These are phyloP conservation scores for Branchinecta lynchi DNA, from an alignment of 1,140 invertebrate genomes.

Conservation along the genomic window DNA sequence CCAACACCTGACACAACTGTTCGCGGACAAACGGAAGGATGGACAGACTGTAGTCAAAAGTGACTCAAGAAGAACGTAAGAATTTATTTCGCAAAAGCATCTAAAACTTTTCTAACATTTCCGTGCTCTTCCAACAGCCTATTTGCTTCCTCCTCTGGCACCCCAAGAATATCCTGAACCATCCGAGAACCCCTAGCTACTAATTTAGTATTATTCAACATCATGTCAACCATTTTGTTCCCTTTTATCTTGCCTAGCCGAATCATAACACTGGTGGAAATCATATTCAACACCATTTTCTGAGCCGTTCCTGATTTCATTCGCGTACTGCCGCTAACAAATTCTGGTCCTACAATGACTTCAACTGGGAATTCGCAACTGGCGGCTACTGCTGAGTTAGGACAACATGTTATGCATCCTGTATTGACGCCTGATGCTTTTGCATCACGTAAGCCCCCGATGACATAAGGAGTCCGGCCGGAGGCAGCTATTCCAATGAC, in stretches of 20 bases:
- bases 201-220: conserved; percentile 24
- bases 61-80: not conserved
- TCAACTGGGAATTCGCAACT: conserved; percentile 20
- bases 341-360: conserved; percentile 25
- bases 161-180: not conserved
- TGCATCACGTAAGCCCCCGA: conserved; percentile 21
- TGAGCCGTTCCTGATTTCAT: conserved; percentile 27
- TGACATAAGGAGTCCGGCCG: conserved; percentile 23
- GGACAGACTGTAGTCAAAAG: not conserved
- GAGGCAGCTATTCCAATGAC: conserved; percentile 22
- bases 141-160: not conserved
- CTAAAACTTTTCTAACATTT: conserved; percentile 4
- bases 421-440: conserved; percentile 20
- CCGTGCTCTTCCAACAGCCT: not conserved
- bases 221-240: conserved; percentile 26
- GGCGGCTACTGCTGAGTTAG: conserved; percentile 17
- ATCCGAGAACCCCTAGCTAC: conserved; percentile 23
- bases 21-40: too few species aligned
- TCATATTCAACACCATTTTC: conserved; percentile 27
- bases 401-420: conserved; percentile 22
- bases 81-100: not conserved
- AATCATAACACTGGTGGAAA: conserved; percentile 27
- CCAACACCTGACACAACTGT: too few species aligned
- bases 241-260: conserved; percentile 24
- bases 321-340: conserved; percentile 27